Percentiles rank a stretch among this genome's conserved stretches.
phyloP scores from a whole-genome alignment of 2,113 vertebrate genomes.

The Ia io region DNA sequence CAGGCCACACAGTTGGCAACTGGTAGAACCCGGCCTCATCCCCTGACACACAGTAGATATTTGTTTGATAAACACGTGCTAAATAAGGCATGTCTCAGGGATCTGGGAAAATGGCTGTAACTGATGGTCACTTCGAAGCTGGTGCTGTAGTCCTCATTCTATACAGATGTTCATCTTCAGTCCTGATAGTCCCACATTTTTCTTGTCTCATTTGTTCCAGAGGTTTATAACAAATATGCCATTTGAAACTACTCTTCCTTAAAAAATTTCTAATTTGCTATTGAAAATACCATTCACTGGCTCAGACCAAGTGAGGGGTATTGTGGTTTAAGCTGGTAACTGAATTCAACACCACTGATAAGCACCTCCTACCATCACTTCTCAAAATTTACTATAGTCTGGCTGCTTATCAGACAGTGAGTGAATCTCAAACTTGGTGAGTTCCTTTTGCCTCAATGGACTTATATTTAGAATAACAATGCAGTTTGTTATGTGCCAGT shows the following conservation, averaged over 20 bases:
- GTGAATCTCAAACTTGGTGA: background rate
- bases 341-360: background rate
- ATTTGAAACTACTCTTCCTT: background rate
- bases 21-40: background rate
- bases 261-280: constrained; percentile 20
- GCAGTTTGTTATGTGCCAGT: background rate
- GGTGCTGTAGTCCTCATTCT: background rate
- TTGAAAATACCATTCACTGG: constrained; percentile 10
- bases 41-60: background rate
- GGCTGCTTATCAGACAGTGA: background rate
- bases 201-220: background rate
- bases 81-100: background rate
- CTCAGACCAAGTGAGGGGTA: background rate
- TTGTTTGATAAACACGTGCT: background rate
- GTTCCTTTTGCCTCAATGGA: background rate
- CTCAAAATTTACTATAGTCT: background rate
- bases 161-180: background rate
- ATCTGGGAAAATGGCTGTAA: background rate
- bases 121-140: background rate
- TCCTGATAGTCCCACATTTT: background rate
- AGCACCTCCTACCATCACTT: background rate
- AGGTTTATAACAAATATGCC: background rate
- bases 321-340: background rate
- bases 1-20: background rate
- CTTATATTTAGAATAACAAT: background rate